Evolutionary conservation across 2,888 invertebrate species (phyloP).

Genomic region (Didymodactylos carnosus): DNA sequence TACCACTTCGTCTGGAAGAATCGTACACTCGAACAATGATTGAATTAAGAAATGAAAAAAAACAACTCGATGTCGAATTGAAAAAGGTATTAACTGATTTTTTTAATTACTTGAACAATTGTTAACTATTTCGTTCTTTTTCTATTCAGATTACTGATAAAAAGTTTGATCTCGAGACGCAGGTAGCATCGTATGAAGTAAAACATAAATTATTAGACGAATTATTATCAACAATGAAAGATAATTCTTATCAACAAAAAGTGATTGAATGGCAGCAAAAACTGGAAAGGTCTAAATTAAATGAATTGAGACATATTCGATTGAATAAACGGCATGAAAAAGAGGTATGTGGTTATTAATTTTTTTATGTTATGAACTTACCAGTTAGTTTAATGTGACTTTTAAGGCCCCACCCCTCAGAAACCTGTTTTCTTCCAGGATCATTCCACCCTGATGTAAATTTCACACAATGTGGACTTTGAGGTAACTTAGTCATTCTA

Average conservation of each 20-base stretch:
- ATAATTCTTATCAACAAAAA: slow-evolving; percentile 29
- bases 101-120: too few species aligned
- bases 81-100: too few species aligned
- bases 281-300: slow-evolving; percentile 31
- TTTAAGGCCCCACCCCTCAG: too few species aligned
- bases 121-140: too few species aligned
- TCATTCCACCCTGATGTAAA: too few species aligned
- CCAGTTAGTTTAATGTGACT: too few species aligned
- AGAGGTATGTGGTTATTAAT: slow-evolving; percentile 2
- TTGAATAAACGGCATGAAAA: slow-evolving; percentile 19
- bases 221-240: slow-evolving; percentile 29
- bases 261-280: slow-evolving; percentile 34
- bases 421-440: too few species aligned
- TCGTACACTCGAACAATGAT: slow-evolving; percentile 25
- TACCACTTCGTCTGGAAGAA: slow-evolving; percentile 40
- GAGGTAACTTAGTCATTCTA: too few species aligned
- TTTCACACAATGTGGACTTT: too few species aligned
- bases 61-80: slow-evolving; percentile 8
- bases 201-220: slow-evolving; percentile 30
- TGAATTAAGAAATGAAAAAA: slow-evolving; percentile 1
- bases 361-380: too few species aligned
- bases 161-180: neutral
- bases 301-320: slow-evolving; percentile 29
- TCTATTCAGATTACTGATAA: too few species aligned
- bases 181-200: slow-evolving; percentile 24